Evolutionary conservation across 2,888 invertebrate species (phyloP), one percentile per base, ranked within the genome.

Genomic region (Himalopsyche kuldschensis): DNA sequence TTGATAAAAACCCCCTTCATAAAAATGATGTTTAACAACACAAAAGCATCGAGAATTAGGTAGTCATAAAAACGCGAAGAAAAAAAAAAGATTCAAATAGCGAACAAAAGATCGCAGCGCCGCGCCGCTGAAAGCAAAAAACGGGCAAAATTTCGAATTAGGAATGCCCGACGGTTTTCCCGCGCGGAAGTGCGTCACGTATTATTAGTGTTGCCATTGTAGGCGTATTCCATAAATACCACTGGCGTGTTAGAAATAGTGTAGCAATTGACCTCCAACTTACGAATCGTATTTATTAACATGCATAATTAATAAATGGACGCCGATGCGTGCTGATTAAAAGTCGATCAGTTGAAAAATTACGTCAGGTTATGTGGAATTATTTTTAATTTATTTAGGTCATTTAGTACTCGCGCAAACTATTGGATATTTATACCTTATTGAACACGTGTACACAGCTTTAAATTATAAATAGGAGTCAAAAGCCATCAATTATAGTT

Each of bases 1-100:
- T 69, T 69, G 69, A 69, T 30, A 69, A 63, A 63, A 69, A 69
- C 27, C 6, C 55, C 41, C 69, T 69, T 69, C 69, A 30, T 69
- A 69, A 69, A 69, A 69, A 69, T 69, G 69, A 69, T 69, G 69
- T 69, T 69, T 30, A 30, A 69, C 69, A 69, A 69, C 69, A 69
- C 69, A 69, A 69, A 69, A 69, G 69, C 69, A 69, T 69, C 69
- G 69, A 69, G 69, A 69, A 69, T 69, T 69, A 69, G 69, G 69
- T 69, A 69, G 69, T 69, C 69, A 69, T 69, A 69, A 69, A 69
- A 69, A 69, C 69, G 69, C 69, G 69, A 69, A 55, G 55, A 55
- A 69, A 69, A 69, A 41, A 69, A 69, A 69, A 69, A 69, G 69
- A 69, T 30, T 69, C 69, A 69, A 69, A 69, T 69, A 24, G 69